Evolutionary conservation across 1,140 invertebrate genomes (phyloP).

Genomic region (Arctopsyche grandis): DNA sequence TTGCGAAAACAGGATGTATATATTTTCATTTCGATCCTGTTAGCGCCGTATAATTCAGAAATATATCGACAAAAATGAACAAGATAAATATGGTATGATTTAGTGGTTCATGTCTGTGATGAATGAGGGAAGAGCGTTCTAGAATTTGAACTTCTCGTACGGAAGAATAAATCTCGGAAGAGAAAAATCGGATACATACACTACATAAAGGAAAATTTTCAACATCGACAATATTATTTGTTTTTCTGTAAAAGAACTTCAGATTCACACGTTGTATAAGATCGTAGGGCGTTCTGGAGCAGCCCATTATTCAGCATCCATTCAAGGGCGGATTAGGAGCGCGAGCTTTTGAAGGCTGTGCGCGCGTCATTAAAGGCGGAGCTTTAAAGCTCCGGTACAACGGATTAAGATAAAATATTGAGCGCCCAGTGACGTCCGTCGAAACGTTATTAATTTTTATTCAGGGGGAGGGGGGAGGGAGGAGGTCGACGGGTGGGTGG

Average conservation of each 20-base stretch:
- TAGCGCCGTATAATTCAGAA: conserved; percentile 24
- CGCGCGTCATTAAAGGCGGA: conserved; percentile 16
- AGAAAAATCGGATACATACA: not conserved
- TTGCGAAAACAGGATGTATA: not conserved
- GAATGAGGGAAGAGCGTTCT: not conserved
- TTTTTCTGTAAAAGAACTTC: not conserved
- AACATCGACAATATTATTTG: not conserved
- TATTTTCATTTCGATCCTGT: conserved; percentile 7
- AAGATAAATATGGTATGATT: conserved; percentile 19
- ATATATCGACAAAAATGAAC: conserved; percentile 14
- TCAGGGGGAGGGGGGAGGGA: not conserved
- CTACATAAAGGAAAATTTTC: not conserved
- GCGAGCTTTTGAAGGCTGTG: not conserved
- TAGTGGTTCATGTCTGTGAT: conserved; percentile 1
- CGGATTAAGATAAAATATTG: conserved; percentile 24
- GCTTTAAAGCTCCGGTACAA: conserved; percentile 13
- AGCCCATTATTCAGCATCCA: not conserved
- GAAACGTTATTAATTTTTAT: conserved; percentile 11
- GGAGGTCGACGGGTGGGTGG: not conserved
- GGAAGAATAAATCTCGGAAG: not conserved
- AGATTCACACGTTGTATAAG: not conserved
- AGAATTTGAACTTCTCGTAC: conserved; percentile 12
- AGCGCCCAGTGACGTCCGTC: not conserved
- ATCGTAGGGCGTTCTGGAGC: not conserved
- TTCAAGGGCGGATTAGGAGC: not conserved